phyloP scores from a whole-genome alignment of 2,113 vertebrate species.

The Myrmecophaga tridactyla region DNA sequence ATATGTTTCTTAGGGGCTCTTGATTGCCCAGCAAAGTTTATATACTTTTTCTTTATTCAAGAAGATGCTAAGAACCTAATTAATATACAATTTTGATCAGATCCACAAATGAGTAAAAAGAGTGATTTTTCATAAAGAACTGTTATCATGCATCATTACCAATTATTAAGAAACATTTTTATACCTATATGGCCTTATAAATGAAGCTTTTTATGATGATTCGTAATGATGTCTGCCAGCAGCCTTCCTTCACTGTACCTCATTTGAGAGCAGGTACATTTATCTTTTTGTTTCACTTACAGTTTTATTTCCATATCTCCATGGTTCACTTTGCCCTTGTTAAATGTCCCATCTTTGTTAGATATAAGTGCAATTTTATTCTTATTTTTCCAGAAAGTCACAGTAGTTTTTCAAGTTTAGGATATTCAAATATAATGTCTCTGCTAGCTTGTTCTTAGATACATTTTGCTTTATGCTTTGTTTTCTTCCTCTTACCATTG shows the following conservation, averaged over 20 bases:
- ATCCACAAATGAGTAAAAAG: not conserved
- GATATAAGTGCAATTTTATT: not conserved
- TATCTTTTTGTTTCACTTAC: not conserved
- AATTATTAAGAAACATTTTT: conserved; percentile 19
- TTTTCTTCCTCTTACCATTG: not conserved
- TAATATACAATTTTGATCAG: not conserved
- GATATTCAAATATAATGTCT: conserved; percentile 12
- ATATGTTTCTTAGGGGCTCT: not conserved
- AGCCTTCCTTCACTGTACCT: not conserved
- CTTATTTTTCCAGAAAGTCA: not conserved
- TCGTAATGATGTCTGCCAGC: not conserved
- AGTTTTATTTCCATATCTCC: not conserved
- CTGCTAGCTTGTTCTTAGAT: not conserved
- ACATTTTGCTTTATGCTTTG: not conserved
- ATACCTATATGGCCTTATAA: not conserved
- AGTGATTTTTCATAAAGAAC: not conserved
- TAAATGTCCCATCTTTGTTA: conserved; percentile 15
- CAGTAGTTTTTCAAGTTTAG: not conserved
- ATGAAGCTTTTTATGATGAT: not conserved
- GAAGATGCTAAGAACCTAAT: not conserved
- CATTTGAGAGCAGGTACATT: not conserved
- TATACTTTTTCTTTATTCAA: not conserved
- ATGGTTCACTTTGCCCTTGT: not conserved
- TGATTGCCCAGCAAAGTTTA: not conserved
- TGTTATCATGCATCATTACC: not conserved